Conservation (phyloP, 2,888 invertebrate genomes). For the Glyphotaelius pellucidus region DNA sequence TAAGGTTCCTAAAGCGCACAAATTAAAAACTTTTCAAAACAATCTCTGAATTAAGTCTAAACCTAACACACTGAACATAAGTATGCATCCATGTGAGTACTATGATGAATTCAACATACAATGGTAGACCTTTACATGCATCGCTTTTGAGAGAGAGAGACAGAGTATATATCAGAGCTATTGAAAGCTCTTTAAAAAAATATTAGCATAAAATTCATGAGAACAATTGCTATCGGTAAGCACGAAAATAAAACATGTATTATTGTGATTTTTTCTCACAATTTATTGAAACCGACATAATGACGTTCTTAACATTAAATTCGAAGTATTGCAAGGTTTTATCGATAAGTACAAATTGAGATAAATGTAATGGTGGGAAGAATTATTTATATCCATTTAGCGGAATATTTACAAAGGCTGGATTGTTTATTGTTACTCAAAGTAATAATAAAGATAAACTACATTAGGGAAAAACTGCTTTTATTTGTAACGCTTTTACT, state of each 20-base stretch:
- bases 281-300: not conserved
- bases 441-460: not conserved
- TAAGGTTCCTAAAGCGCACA: too few relatives aligned
- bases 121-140: too few relatives aligned
- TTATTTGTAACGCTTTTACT: not conserved
- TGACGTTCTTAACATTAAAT: not conserved
- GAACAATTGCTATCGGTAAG: not conserved
- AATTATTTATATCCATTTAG: not conserved
- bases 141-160: too few relatives aligned
- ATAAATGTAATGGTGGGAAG: not conserved
- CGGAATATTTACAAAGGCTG: not conserved
- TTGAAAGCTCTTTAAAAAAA: not conserved
- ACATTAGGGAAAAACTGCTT: not conserved
- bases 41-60: too few relatives aligned
- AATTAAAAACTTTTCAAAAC: too few relatives aligned
- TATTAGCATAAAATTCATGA: not conserved
- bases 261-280: not conserved
- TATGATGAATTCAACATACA: too few relatives aligned
- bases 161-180: too few relatives aligned
- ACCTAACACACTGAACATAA: too few relatives aligned
- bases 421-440: not conserved
- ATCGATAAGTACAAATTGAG: not conserved
- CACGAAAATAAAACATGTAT: not conserved
- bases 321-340: not conserved
- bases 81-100: too few relatives aligned